phyloP scores from a whole-genome alignment of 1,140 invertebrate species.

The Atta cephalotes region DNA sequence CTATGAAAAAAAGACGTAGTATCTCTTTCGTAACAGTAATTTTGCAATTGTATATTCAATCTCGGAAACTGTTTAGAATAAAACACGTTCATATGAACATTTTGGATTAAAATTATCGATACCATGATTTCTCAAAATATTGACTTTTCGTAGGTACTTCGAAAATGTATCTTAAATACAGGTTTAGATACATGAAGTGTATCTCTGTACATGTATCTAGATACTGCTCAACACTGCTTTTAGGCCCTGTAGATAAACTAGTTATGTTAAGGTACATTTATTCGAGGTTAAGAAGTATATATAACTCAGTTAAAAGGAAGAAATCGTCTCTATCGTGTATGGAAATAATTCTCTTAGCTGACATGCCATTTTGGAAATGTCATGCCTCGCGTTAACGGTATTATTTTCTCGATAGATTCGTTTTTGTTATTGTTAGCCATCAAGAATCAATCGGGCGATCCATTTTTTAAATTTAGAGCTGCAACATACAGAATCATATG shows the following conservation, averaged over 20 bases:
- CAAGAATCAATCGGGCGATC: constrained; percentile 25
- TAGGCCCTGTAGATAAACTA: background rate
- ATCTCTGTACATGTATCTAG: too few species aligned
- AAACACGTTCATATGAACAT: too few species aligned
- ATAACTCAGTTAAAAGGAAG: constrained; percentile 51
- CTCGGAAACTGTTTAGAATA: too few species aligned
- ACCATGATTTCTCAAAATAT: too few species aligned
- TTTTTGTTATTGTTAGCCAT: constrained; percentile 44
- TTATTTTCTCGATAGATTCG: background rate
- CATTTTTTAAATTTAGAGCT: constrained; percentile 61
- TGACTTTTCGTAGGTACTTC: too few species aligned
- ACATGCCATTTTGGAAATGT: constrained; percentile 53
- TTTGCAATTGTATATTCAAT: too few species aligned
- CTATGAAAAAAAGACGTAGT: too few species aligned
- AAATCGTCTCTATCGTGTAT: background rate
- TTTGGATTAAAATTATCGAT: too few species aligned
- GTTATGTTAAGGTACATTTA: constrained; percentile 18
- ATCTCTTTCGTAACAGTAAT: too few species aligned
- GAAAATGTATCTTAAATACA: too few species aligned
- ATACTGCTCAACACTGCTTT: too few species aligned
- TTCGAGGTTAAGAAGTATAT: constrained; percentile 44
- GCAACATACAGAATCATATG: background rate
- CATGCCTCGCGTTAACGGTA: constrained; percentile 1
- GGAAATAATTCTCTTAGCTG: constrained; percentile 41
- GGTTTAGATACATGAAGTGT: too few species aligned